Evolutionary conservation across 1,140 invertebrate genomes (phyloP), one percentile per base, ranked within the genome.

Genomic region (Brachionus sp.): DNA sequence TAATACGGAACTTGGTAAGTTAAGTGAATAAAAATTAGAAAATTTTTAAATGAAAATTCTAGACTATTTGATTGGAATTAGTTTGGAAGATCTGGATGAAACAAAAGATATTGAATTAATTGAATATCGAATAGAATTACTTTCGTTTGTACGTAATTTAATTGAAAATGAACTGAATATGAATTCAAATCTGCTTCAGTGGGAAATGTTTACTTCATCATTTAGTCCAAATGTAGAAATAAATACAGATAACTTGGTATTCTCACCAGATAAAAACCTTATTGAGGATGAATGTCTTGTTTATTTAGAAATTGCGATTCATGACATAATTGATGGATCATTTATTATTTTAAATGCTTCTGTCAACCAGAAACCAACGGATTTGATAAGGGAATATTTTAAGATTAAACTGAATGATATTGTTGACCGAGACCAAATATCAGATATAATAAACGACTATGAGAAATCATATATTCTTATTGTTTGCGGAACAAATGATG

Each of bases 401-500:
- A 44, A 29, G 25, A 75, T 37, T 10, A 70, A 70, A 70, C 35
- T 70, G 0, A 19, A 39, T 19, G n/a, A n/a, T n/a, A 37, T 37
- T 19, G 16, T 70, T 19, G n/a, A 70, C 37, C n/a, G 23, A 35
- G 9, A n/a, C 7, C 9, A 46, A 75, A 46, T 75, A 19, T 0
- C 23, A 46, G 25, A 46, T 7, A 29, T 75, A 19, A 2, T 80
- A 37, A 39, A 16, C 16, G 46, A 62, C 37, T 78, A 80, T n/a
- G 16, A 57, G 42, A 57, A 80, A 37, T 62, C 77, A 0, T 62
- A 80, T 44, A 37, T 62, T 42, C 39, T 80, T 23, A 62, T 62
- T 66, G 77, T 80, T 25, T 80, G 77, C 39, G 77, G 77, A 62
- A 62, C 46, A 13, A 66, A 80, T 42, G 77, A 80, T 9, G n/a